phyloP scores from a whole-genome alignment of 2,888 invertebrate species.

The Stenodera caucasica region DNA sequence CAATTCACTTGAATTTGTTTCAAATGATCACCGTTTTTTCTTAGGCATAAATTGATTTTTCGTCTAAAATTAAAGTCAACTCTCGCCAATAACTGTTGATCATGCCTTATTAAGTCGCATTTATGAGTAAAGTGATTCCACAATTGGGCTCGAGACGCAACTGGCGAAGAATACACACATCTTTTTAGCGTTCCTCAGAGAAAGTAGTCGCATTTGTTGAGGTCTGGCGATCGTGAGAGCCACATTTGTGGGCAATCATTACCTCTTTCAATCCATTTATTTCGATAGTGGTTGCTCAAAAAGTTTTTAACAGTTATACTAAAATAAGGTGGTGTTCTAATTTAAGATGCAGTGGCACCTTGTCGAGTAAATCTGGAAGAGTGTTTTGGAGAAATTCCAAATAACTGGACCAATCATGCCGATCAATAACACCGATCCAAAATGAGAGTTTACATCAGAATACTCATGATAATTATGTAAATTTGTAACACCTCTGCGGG shows the following conservation, averaged over 20 bases:
- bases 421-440: too few relatives aligned
- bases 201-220: too few relatives aligned
- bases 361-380: neutral
- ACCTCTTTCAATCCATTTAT: conserved; percentile 8
- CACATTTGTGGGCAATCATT: conserved; percentile 3
- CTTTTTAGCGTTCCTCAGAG: too few relatives aligned
- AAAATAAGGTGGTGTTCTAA: conserved; percentile 4
- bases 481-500: too few relatives aligned
- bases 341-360: neutral
- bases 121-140: neutral
- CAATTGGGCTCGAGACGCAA: too few relatives aligned
- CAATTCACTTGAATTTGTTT: neutral
- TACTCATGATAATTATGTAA: too few relatives aligned
- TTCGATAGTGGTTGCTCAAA: conserved; percentile 5
- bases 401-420: too few relatives aligned
- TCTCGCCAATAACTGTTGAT: conserved; percentile 7
- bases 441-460: too few relatives aligned
- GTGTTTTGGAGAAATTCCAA: conserved; percentile 6
- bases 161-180: too few relatives aligned
- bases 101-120: neutral
- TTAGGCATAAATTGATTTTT: conserved; percentile 9
- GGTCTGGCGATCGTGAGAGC: neutral
- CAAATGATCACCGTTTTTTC: conserved; percentile 10
- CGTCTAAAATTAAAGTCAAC: conserved; percentile 11
- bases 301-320: neutral